Percentiles rank a stretch among this genome's conserved stretches.
Evolutionary conservation across 2,797 vertebrate species (phyloP).

Genomic region (Scleropages formosus): DNA sequence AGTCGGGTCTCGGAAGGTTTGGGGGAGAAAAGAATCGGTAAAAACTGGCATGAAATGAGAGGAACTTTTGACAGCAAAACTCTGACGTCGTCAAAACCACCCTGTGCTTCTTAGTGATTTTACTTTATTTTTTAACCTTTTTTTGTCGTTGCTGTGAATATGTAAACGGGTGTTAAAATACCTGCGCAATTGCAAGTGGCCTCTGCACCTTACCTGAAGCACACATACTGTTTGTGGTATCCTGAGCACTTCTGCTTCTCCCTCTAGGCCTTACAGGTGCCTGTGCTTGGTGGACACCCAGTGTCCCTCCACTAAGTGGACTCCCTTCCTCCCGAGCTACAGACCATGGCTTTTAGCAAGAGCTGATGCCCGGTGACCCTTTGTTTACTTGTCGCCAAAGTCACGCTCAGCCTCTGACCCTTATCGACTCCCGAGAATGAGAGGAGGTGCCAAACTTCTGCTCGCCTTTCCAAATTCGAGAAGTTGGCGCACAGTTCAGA

Average conservation of each 20-base stretch:
- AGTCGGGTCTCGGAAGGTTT: no score
- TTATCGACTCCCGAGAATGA: no score
- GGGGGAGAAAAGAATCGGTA: background rate
- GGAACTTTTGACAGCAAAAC: conserved; percentile 56
- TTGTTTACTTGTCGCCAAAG: no score
- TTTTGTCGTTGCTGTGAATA: conserved; percentile 72
- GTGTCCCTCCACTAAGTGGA: background rate
- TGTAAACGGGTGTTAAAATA: conserved; percentile 78
- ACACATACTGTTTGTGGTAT: conserved; percentile 49
- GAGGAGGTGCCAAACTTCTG: no score
- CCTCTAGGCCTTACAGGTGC: background rate
- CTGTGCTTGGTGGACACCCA: background rate
- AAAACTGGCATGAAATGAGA: background rate
- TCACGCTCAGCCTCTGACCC: no score
- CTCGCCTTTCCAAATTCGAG: no score
- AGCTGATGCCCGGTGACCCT: no score
- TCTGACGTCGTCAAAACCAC: conserved; percentile 64
- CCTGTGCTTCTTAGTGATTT: conserved; percentile 13
- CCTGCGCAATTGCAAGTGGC: conserved; percentile 72
- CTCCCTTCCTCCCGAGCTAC: background rate
- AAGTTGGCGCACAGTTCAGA: no score
- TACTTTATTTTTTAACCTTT: no score
- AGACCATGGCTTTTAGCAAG: no score
- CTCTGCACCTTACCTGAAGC: conserved; percentile 90
- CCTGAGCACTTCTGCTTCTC: background rate